These are phyloP conservation scores for Philopedon plagiatum DNA, from an alignment of 2,888 invertebrate genomes.

Conservation along the genomic window DNA sequence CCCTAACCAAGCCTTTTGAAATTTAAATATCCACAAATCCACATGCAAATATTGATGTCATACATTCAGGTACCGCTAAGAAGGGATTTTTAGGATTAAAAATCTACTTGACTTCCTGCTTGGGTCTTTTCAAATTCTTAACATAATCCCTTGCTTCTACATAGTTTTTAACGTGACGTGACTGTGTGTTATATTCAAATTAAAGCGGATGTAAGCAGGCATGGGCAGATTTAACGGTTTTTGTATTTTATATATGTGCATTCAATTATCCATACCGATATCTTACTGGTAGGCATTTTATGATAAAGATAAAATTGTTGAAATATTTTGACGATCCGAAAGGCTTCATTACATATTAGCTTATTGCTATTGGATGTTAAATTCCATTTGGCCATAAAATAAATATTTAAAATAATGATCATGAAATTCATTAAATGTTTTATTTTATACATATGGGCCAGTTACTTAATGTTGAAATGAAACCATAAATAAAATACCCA, in stretches of 20 bases:
- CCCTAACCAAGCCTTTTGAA: background rate
- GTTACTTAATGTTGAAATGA: no score
- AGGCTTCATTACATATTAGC: background rate
- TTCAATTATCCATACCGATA: background rate
- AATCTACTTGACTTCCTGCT: conserved; percentile 14
- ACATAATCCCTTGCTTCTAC: conserved; percentile 2
- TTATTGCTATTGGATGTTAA: no score
- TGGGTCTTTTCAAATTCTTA: conserved; percentile 2
- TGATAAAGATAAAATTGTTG: background rate
- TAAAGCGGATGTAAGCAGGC: background rate
- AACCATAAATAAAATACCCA: no score
- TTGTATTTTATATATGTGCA: background rate
- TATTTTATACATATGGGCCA: no score
- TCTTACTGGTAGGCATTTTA: background rate
- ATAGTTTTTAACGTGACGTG: conserved; percentile 8
- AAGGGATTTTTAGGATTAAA: conserved; percentile 20
- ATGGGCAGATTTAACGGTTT: conserved; percentile 17
- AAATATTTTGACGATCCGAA: background rate
- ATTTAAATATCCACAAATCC: conserved; percentile 14
- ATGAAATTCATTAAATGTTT: no score
- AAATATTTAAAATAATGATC: no score
- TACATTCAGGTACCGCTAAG: conserved; percentile 14
- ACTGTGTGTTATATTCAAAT: conserved; percentile 6
- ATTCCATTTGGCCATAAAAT: no score
- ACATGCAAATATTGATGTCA: conserved; percentile 28